These are phyloP conservation scores for Benthosema pterotum DNA, from an alignment of 2,797 vertebrate genomes.

Conservation along the genomic window DNA sequence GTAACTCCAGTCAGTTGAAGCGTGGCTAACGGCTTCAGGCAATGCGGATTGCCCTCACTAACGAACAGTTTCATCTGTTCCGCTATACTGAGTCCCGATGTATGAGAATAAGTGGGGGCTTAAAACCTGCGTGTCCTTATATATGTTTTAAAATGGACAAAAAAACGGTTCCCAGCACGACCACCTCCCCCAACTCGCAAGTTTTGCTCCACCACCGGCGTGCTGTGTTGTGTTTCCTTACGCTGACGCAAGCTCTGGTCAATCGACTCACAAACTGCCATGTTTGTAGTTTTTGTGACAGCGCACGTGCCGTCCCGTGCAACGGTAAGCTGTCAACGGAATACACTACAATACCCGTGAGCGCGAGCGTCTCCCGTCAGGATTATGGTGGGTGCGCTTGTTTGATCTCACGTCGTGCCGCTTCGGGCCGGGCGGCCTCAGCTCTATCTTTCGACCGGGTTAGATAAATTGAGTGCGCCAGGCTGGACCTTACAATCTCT, in stretches of 20 bases:
- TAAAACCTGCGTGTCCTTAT: background rate
- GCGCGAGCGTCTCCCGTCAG: accelerated
- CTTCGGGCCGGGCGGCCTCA: constrained; percentile 19
- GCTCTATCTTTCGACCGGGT: background rate
- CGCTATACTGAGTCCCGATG: background rate
- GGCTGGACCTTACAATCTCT: too few species aligned
- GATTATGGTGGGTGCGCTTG: accelerated
- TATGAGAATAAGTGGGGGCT: background rate
- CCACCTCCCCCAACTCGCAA: constrained; percentile 35
- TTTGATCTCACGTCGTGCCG: accelerated
- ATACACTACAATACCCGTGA: constrained; percentile 51
- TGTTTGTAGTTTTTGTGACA: constrained; percentile 59
- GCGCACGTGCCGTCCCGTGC: background rate
- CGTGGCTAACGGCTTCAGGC: constrained; percentile 84
- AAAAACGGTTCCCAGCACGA: background rate
- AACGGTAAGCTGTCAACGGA: accelerated
- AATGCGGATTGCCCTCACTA: constrained; percentile 85
- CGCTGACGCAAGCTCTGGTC: constrained; percentile 68
- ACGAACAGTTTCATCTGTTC: constrained; percentile 84
- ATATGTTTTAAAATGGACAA: constrained; percentile 25
- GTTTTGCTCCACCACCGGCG: constrained; percentile 58
- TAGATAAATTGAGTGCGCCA: background rate
- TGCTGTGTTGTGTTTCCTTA: constrained; percentile 18
- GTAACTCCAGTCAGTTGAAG: constrained; percentile 68
- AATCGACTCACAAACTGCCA: constrained; percentile 43